These are phyloP conservation scores for Corythoichthys haematopterus DNA, from an alignment of 2,113 vertebrate species.

Conservation along the genomic window DNA sequence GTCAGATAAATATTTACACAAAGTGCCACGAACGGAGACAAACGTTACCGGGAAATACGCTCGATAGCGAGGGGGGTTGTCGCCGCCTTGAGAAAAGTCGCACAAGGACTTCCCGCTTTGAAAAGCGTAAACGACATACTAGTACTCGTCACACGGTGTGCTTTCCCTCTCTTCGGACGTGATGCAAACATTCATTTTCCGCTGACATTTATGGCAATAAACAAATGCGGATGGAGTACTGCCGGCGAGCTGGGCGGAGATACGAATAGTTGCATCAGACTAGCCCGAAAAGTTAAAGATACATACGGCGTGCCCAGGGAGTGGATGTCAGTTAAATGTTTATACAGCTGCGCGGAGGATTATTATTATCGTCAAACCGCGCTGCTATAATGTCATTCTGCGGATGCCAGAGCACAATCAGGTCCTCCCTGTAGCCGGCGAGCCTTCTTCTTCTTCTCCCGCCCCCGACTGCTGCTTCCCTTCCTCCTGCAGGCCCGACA, in stretches of 20 bases:
- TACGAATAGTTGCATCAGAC: slow-evolving; percentile 68
- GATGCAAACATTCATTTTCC: slow-evolving; percentile 51
- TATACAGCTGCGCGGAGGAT: slow-evolving; percentile 78
- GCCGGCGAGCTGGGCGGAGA: slow-evolving; percentile 50
- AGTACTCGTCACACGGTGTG: slow-evolving; percentile 17
- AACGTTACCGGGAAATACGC: slow-evolving; percentile 70
- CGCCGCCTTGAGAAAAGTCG: slow-evolving; percentile 12
- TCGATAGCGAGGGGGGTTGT: slow-evolving; percentile 52
- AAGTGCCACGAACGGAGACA: slow-evolving; percentile 71
- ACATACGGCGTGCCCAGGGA: slow-evolving; percentile 72
- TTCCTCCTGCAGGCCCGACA: slow-evolving; percentile 35
- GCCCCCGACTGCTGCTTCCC: slow-evolving; percentile 29
- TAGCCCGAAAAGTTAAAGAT: slow-evolving; percentile 70
- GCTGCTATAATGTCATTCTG: slow-evolving; percentile 78
- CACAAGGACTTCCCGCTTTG: slow-evolving; percentile 32
- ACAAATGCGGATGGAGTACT: slow-evolving; percentile 50
- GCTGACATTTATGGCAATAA: slow-evolving; percentile 53
- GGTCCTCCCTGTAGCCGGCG: slow-evolving; percentile 67
- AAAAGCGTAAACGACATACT: slow-evolving; percentile 30
- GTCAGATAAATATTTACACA: slow-evolving; percentile 73
- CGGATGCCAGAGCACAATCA: slow-evolving; percentile 75
- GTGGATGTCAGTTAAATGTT: slow-evolving; percentile 78
- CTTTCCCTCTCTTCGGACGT: slow-evolving; percentile 40
- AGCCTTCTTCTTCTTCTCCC: slow-evolving; percentile 30
- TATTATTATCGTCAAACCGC: slow-evolving; percentile 81